phyloP scores from a whole-genome alignment of 2,797 vertebrate species.

The Aplochiton taeniatus region DNA sequence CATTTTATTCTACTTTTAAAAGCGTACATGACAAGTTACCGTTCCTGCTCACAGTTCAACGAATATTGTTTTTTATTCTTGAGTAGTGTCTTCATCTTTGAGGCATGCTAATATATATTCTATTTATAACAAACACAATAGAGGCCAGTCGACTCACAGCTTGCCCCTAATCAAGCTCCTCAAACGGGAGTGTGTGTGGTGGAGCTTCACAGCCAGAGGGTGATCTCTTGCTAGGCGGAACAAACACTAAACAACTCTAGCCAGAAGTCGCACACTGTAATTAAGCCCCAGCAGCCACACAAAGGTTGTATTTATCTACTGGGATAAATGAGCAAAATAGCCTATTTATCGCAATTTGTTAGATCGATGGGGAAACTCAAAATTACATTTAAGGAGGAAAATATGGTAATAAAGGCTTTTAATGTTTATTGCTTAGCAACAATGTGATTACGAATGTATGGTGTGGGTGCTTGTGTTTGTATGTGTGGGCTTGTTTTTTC shows the following conservation, averaged over 20 bases:
- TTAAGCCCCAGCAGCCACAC: conserved; percentile 53
- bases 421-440: not conserved
- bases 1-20: too few relatives aligned
- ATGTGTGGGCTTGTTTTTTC: conserved; percentile 34
- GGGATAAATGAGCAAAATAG: conserved; percentile 49
- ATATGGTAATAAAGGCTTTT: conserved; percentile 12
- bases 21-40: too few relatives aligned
- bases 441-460: not conserved
- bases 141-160: conserved; percentile 20
- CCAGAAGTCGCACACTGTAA: conserved; percentile 54
- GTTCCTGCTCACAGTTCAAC: too few relatives aligned
- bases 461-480: conserved; percentile 9
- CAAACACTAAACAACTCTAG: conserved; percentile 59
- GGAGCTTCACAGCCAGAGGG: conserved; percentile 41
- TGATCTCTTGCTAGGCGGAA: conserved; percentile 59
- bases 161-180: conserved; percentile 57
- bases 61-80: too few relatives aligned
- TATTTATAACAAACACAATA: conserved; percentile 11
- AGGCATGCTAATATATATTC: not conserved
- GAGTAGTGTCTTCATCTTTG: too few relatives aligned
- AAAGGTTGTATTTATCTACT: conserved; percentile 55
- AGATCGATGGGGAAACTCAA: conserved; percentile 43
- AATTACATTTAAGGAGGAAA: conserved; percentile 12
- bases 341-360: conserved; percentile 53
- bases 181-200: conserved; percentile 45